Evolutionary conservation across 2,888 invertebrate genomes (phyloP), one percentile per base, ranked within the genome.

Genomic region (Drosophila cognata): DNA sequence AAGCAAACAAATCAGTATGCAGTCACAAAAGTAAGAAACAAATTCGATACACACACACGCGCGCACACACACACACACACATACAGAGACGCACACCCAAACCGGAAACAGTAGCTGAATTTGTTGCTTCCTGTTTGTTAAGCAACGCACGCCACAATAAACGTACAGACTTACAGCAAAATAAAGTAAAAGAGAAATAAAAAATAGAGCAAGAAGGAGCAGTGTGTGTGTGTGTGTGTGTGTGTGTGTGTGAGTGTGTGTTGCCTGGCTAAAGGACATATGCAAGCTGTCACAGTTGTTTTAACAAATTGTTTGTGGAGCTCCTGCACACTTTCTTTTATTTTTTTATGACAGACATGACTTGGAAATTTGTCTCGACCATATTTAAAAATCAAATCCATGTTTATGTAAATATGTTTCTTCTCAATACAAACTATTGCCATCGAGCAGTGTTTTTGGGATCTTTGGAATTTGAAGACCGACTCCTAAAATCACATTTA

Each of bases 251-350:
- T 58, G 60, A 74, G 64, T 67, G 57, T 65, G 41, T 57, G 57
- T 61, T 43, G 59, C 57, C 69, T 73, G 56, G 67, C 76, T 48
- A 80, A 81, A 90, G 81, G 83, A 90, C 89, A 89, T 89, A 84
- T 84, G 82, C 91, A 88, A 88, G 89, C 89, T 89, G 89, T 90
- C 88, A 85, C 85, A 85, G 89, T 89, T 89, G 84, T 84, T 89
- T 88, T 89, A 89, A 89, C 87, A 89, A 88, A 88, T 88, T 88
- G 88, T 88, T 87, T 71, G 74, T 55, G 89, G 56, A 55, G 72
- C 69, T 72, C 41, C 59, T 36, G 51, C 68, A 64, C 51, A 66
- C 64, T 59, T 46, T 63, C 57, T 28, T 58, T 61, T 46, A 6
- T 55, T 31, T 50, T 58, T 48, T 41, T 50, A 58, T 72, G 43